Percentiles rank a stretch among this genome's conserved stretches.
phyloP scores from a whole-genome alignment of 2,797 vertebrate genomes.

The Hoplostethus mediterraneus region DNA sequence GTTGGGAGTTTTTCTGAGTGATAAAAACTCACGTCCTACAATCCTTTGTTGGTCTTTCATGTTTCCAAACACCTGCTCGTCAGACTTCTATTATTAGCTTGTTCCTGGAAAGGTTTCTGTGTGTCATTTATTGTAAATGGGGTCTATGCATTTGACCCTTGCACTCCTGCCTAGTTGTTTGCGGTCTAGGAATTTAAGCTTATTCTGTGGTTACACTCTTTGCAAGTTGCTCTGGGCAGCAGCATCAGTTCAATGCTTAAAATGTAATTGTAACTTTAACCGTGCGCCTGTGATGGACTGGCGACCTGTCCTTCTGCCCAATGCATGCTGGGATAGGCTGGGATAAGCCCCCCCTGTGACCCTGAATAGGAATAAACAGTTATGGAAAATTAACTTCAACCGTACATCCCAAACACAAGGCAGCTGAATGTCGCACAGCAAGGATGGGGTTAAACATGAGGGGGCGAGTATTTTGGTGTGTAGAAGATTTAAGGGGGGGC shows the following conservation, averaged over 20 bases:
- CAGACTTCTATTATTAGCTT: constrained; percentile 43
- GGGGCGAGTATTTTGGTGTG: neutral
- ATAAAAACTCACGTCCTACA: constrained; percentile 42
- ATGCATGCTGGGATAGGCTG: no score
- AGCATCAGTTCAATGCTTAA: no score
- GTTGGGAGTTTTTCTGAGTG: constrained; percentile 14
- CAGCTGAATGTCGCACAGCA: constrained; percentile 7
- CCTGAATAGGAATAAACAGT: no score
- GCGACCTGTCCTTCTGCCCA: no score
- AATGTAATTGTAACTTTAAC: neutral
- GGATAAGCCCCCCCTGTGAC: no score
- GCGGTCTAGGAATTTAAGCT: neutral
- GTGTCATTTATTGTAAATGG: constrained; percentile 40
- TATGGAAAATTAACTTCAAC: no score
- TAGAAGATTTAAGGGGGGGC: neutral
- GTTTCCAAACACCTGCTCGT: constrained; percentile 51
- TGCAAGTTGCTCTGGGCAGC: no score
- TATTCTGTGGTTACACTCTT: neutral
- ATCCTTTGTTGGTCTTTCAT: constrained; percentile 38
- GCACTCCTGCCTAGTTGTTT: constrained; percentile 2
- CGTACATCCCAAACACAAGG: neutral
- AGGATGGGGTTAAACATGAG: constrained; percentile 38
- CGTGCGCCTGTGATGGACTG: neutral
- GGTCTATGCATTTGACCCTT: constrained; percentile 28
- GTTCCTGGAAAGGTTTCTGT: constrained; percentile 52